Evolutionary conservation across 2,888 invertebrate species (phyloP).

Genomic region (Vannuccia rotundouncinata): DNA sequence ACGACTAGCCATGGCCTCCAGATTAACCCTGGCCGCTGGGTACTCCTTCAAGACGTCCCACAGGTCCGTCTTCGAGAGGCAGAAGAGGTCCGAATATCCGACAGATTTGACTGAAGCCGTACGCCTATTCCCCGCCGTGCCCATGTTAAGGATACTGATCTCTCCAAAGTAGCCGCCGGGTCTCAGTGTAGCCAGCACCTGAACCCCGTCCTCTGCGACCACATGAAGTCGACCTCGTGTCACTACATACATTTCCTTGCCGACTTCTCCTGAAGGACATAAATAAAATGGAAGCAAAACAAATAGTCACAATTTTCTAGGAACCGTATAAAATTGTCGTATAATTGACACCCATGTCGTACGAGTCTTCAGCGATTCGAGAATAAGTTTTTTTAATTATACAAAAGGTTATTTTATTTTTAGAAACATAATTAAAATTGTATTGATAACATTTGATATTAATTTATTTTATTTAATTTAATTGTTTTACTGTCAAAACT

Average conservation of each 20-base stretch:
- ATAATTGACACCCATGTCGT: too few relatives aligned
- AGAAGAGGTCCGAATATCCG: slow-evolving; percentile 96
- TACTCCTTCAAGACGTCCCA: slow-evolving; percentile 88
- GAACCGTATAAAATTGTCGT: too few relatives aligned
- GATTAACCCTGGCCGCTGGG: slow-evolving; percentile 62
- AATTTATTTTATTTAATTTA: too few relatives aligned
- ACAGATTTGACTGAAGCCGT: slow-evolving; percentile 96
- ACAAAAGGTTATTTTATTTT: too few relatives aligned
- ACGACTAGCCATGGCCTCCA: slow-evolving; percentile 94
- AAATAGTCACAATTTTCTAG: too few relatives aligned
- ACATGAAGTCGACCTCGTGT: slow-evolving; percentile 69
- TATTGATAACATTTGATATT: too few relatives aligned
- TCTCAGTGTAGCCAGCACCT: slow-evolving; percentile 89
- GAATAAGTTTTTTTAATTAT: too few relatives aligned
- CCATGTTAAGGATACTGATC: slow-evolving; percentile 83
- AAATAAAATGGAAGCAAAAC: too few relatives aligned
- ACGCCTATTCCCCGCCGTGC: slow-evolving; percentile 95
- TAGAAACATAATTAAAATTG: too few relatives aligned
- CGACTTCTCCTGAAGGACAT: slow-evolving; percentile 83
- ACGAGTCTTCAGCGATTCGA: too few relatives aligned
- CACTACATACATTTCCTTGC: slow-evolving; percentile 99
- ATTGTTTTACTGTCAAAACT: too few relatives aligned
- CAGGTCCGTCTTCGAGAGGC: slow-evolving; percentile 96
- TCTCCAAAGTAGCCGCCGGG: slow-evolving; percentile 99
- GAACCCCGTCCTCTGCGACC: slow-evolving; percentile 72